Conservation (phyloP, 23 tunicate species). For the Oikopleura dioica region DNA sequence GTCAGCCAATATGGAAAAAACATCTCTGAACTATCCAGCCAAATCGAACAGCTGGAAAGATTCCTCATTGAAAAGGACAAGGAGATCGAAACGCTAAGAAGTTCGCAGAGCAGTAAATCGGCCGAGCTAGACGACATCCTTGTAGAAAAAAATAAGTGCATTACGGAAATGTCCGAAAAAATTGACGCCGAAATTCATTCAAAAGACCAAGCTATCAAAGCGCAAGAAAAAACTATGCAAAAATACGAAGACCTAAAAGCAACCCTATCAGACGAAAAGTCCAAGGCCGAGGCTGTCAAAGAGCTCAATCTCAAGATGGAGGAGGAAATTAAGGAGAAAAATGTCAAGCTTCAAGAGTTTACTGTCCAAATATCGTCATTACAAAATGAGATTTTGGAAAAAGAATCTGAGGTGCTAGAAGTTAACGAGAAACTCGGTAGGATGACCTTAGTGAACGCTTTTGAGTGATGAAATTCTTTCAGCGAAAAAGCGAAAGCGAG, state of each 20-base stretch:
- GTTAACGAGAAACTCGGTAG: background rate
- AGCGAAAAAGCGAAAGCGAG: background rate
- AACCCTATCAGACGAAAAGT: background rate
- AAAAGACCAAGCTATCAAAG: background rate
- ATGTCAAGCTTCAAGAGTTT: background rate
- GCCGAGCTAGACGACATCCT: background rate
- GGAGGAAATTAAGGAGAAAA: background rate
- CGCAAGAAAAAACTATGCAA: background rate
- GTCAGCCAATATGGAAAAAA: background rate
- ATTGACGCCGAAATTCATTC: background rate
- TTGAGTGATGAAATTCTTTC: background rate
- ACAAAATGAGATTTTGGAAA: background rate
- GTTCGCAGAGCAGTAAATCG: too few relatives aligned
- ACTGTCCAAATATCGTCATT: background rate
- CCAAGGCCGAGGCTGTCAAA: background rate
- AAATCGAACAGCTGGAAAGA: constrained; percentile 1
- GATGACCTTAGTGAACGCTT: background rate
- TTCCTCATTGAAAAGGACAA: background rate
- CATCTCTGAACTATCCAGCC: background rate
- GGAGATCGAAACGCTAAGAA: background rate
- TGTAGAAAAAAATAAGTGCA: background rate
- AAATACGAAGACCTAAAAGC: background rate
- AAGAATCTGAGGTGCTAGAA: background rate
- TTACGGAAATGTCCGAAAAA: background rate
- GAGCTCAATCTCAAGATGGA: background rate